Percentiles rank a stretch among this genome's conserved stretches.
Conservation (phyloP, 1,140 invertebrate species). For the Drosophila lacteicornis region DNA sequence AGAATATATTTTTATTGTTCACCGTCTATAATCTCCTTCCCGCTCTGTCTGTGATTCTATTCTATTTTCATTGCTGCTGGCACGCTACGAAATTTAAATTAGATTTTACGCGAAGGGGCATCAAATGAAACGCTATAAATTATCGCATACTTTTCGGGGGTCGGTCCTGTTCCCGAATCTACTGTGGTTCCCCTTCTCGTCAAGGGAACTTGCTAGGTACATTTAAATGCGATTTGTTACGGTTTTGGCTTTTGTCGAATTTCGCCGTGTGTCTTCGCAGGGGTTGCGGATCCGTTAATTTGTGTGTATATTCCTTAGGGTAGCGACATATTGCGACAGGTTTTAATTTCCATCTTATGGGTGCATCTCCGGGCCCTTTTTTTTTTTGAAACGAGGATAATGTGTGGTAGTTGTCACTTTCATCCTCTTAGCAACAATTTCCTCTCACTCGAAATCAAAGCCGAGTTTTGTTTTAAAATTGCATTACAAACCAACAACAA, state of each 20-base stretch:
- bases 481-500: neutral
- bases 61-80: constrained; percentile 54
- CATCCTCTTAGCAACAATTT: neutral
- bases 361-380: constrained; percentile 12
- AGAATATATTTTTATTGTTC: constrained; percentile 75
- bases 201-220: constrained; percentile 63
- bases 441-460: neutral
- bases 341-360: constrained; percentile 69
- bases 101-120: constrained; percentile 63
- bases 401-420: neutral
- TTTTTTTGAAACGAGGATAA: constrained; percentile 17
- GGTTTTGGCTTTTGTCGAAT: constrained; percentile 77
- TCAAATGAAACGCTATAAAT: constrained; percentile 83
- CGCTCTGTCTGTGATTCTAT: neutral
- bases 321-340: constrained; percentile 70
- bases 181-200: constrained; percentile 13
- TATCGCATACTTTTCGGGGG: constrained; percentile 82
- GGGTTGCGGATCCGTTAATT: constrained; percentile 31
- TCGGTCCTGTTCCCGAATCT: constrained; percentile 46
- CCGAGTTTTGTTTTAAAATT: neutral
- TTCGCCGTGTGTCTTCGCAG: constrained; percentile 44
- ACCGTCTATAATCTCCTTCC: constrained; percentile 19
- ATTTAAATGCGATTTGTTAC: constrained; percentile 84
- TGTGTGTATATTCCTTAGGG: constrained; percentile 18
- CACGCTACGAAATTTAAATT: constrained; percentile 82